phyloP scores from a whole-genome alignment of 23 tunicate genomes.

The Diplosoma virens region DNA sequence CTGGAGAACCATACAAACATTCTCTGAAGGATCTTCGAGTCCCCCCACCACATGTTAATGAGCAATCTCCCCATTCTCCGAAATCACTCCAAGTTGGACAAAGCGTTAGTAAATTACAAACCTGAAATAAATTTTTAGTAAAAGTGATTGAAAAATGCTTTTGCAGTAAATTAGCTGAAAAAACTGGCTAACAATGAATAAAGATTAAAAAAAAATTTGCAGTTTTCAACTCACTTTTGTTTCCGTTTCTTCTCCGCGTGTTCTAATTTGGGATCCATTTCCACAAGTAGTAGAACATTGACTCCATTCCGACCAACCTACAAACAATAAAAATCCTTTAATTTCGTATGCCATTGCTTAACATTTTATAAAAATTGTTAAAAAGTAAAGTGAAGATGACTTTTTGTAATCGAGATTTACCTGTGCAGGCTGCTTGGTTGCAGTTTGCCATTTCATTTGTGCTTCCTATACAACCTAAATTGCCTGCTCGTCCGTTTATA shows the following conservation, averaged over 20 bases:
- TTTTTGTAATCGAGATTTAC: too few relatives aligned
- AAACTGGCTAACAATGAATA: too few relatives aligned
- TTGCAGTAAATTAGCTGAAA: too few relatives aligned
- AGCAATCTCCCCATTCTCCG: conserved; percentile 21
- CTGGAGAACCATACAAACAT: neutral
- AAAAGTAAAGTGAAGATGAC: too few relatives aligned
- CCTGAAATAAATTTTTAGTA: too few relatives aligned
- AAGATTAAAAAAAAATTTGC: too few relatives aligned
- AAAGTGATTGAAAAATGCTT: too few relatives aligned
- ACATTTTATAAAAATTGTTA: too few relatives aligned
- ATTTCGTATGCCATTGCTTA: too few relatives aligned
- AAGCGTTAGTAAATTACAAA: neutral
- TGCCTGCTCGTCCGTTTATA: conserved; percentile 23
- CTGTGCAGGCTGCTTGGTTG: neutral
- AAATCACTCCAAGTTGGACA: conserved; percentile 5
- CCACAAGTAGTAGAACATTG: conserved; percentile 42
- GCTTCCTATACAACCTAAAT: conserved; percentile 30
- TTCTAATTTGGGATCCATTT: neutral
- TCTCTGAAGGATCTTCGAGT: conserved; percentile 4
- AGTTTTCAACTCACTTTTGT: neutral
- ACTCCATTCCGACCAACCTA: conserved; percentile 35
- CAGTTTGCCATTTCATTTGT: neutral
- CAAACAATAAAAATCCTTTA: too few relatives aligned
- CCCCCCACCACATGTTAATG: conserved; percentile 55
- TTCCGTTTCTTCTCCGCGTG: neutral